These are phyloP conservation scores for Prionace glauca DNA, from an alignment of 2,797 vertebrate genomes.

Conservation along the genomic window DNA sequence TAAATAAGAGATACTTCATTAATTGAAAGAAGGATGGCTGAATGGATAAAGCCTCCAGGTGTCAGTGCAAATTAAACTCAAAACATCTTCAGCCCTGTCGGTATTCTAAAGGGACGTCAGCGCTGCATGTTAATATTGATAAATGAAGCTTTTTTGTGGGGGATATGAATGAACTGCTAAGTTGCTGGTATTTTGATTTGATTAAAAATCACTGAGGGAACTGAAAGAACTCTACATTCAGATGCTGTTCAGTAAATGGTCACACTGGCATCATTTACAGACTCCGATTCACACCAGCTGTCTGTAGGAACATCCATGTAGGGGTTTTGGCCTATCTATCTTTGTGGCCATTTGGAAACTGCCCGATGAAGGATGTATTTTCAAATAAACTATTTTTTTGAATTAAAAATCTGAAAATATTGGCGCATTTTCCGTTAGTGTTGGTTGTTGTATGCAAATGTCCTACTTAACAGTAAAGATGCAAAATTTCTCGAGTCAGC, in stretches of 20 bases:
- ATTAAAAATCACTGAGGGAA: background rate
- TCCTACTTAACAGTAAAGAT: background rate
- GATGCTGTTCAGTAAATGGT: background rate
- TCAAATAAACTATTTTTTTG: background rate
- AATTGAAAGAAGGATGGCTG: background rate
- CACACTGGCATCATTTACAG: background rate
- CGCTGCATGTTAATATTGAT: background rate
- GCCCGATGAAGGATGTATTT: background rate
- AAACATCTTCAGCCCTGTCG: background rate
- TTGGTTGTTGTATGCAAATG: background rate
- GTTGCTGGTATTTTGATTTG: background rate
- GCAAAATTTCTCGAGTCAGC: background rate
- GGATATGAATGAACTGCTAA: background rate
- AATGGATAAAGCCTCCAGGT: background rate
- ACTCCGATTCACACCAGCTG: no score
- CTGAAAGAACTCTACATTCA: background rate
- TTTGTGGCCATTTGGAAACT: background rate
- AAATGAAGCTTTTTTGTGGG: background rate
- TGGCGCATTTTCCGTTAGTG: background rate
- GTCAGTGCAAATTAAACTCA: background rate
- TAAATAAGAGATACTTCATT: background rate
- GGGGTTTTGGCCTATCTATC: background rate
- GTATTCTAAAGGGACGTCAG: background rate
- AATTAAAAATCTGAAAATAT: background rate
- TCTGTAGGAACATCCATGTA: background rate